Percentiles rank a stretch among this genome's conserved stretches.
These are phyloP conservation scores for Elanus axillaris DNA, from an alignment of 2,113 vertebrate genomes.

Conservation along the genomic window DNA sequence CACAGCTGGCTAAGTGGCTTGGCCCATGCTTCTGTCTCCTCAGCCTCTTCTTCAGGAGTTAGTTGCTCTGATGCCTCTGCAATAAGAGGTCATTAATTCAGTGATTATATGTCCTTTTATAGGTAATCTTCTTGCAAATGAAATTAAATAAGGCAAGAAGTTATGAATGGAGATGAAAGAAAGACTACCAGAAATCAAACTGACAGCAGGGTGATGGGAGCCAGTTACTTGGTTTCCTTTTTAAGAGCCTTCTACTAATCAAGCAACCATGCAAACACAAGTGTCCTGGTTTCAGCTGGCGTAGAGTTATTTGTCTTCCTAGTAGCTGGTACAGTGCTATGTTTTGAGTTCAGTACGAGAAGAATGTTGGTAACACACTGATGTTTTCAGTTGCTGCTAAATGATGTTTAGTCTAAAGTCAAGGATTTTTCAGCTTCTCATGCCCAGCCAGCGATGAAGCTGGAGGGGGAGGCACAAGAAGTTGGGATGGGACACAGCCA, in stretches of 20 bases:
- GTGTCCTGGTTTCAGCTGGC: too few relatives aligned
- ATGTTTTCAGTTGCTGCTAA: too few relatives aligned
- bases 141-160: background rate
- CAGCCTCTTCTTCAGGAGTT: conserved; percentile 81
- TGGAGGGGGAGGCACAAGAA: too few relatives aligned
- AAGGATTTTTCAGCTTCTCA: too few relatives aligned
- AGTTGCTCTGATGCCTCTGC: conserved; percentile 83
- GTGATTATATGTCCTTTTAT: background rate
- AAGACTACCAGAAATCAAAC: background rate
- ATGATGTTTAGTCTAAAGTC: too few relatives aligned
- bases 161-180: background rate
- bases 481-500: too few relatives aligned
- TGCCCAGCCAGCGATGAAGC: too few relatives aligned
- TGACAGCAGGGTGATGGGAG: background rate
- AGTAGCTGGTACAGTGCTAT: too few relatives aligned
- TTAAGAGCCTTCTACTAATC: background rate
- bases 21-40: conserved; percentile 90
- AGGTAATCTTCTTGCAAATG: background rate
- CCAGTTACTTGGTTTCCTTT: background rate
- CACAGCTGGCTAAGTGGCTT: conserved; percentile 87
- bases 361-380: too few relatives aligned
- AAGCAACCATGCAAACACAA: background rate
- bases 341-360: too few relatives aligned
- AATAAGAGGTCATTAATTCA: background rate
- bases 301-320: too few relatives aligned